These are phyloP conservation scores for Salminus brasiliensis DNA, from an alignment of 2,113 vertebrate genomes.

Conservation along the genomic window DNA sequence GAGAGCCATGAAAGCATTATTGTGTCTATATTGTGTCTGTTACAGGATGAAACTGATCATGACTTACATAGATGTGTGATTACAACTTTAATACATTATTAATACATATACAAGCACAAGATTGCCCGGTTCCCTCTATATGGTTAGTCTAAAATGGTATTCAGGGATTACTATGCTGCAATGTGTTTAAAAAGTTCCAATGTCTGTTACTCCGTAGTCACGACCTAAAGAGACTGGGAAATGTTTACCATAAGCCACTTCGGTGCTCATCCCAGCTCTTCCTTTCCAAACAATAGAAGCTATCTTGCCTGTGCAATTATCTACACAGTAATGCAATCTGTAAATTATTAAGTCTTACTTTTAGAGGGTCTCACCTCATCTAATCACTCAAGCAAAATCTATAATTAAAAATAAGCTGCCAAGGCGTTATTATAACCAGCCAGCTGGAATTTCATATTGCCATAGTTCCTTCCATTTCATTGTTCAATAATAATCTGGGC, in stretches of 20 bases:
- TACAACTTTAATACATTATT: neutral
- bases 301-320: conserved; percentile 66
- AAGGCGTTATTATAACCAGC: conserved; percentile 73
- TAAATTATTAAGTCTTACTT: conserved; percentile 76
- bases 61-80: neutral
- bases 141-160: neutral
- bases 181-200: neutral
- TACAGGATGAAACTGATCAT: neutral
- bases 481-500: conserved; percentile 48
- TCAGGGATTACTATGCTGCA: neutral
- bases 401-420: conserved; percentile 75
- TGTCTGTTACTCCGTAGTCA: neutral
- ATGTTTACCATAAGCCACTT: neutral
- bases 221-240: neutral
- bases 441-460: conserved; percentile 67
- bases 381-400: conserved; percentile 73
- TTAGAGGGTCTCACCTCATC: conserved; percentile 74
- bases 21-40: neutral
- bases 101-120: neutral
- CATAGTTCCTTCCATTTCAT: conserved; percentile 48
- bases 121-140: neutral
- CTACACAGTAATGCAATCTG: conserved; percentile 70
- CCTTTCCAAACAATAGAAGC: conserved; percentile 41
- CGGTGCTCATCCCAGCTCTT: conserved; percentile 15
- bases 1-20: neutral